phyloP scores from a whole-genome alignment of 2,888 invertebrate species.

The Horisme vitalbata region DNA sequence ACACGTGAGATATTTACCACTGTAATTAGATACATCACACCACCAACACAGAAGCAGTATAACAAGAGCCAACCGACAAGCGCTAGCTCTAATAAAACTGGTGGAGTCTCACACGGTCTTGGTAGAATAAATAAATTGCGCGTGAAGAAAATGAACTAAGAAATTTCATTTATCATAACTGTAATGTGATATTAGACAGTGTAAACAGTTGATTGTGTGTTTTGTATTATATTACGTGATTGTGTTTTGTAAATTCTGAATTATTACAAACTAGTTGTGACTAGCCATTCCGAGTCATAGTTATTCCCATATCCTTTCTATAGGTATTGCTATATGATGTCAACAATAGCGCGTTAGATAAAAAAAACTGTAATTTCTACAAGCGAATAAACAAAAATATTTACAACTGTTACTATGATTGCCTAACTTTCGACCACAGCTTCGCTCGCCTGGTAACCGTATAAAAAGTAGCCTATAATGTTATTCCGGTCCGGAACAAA shows the following conservation, averaged over 20 bases:
- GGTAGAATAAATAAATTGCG: conserved; percentile 77
- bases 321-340: too few species aligned
- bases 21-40: conserved; percentile 46
- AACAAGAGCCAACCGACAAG: conserved; percentile 19
- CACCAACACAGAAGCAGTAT: conserved; percentile 20
- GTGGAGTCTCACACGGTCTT: conserved; percentile 58
- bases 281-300: too few species aligned
- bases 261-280: too few species aligned
- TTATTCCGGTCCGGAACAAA: too few species aligned
- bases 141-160: conserved; percentile 74
- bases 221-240: not conserved
- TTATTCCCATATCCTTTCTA: too few species aligned
- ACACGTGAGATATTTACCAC: conserved; percentile 63
- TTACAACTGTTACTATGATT: too few species aligned
- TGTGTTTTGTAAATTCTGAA: not conserved
- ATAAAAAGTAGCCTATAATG: too few species aligned
- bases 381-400: too few species aligned
- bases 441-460: too few species aligned
- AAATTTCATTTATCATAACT: conserved; percentile 77
- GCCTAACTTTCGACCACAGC: too few species aligned
- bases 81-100: conserved; percentile 46
- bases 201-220: conserved; percentile 11
- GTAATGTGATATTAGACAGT: conserved; percentile 46
- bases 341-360: too few species aligned
- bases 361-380: too few species aligned